phyloP scores from a whole-genome alignment of 2,888 invertebrate genomes.

The Orthosia gothica region DNA sequence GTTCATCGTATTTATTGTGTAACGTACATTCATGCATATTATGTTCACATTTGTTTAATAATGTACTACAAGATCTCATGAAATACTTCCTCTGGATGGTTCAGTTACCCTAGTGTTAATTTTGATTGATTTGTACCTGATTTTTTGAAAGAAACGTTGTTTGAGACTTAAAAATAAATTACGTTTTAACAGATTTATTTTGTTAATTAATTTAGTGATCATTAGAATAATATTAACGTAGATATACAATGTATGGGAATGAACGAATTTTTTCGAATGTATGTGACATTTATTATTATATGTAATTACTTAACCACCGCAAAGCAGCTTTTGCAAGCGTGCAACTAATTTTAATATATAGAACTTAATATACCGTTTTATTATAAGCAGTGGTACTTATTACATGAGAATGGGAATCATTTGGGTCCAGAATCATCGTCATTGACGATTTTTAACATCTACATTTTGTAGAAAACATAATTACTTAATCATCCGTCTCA shows the following conservation, averaged over 20 bases:
- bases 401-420: slow-evolving; percentile 73
- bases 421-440: slow-evolving; percentile 69
- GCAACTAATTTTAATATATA: slow-evolving; percentile 85
- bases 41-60: slow-evolving; percentile 70
- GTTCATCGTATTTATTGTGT: slow-evolving; percentile 76
- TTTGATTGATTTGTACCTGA: slow-evolving; percentile 91
- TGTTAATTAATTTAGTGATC: slow-evolving; percentile 81
- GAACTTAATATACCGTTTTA: slow-evolving; percentile 80
- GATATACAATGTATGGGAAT: slow-evolving; percentile 84
- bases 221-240: slow-evolving; percentile 78
- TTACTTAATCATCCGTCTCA: slow-evolving; percentile 66
- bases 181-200: slow-evolving; percentile 88
- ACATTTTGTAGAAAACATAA: slow-evolving; percentile 60
- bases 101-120: slow-evolving; percentile 90
- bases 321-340: slow-evolving; percentile 88
- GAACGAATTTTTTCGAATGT: slow-evolving; percentile 83
- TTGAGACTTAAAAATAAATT: slow-evolving; percentile 85
- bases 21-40: slow-evolving; percentile 73
- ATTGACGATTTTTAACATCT: slow-evolving; percentile 67
- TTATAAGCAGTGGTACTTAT: slow-evolving; percentile 74
- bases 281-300: slow-evolving; percentile 79
- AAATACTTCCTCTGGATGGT: slow-evolving; percentile 85
- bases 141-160: slow-evolving; percentile 84
- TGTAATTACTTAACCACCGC: slow-evolving; percentile 87
- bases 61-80: slow-evolving; percentile 87